Evolutionary conservation across 2,888 invertebrate genomes (phyloP), one percentile per base, ranked within the genome.

Genomic region (Electrophaes corylata): DNA sequence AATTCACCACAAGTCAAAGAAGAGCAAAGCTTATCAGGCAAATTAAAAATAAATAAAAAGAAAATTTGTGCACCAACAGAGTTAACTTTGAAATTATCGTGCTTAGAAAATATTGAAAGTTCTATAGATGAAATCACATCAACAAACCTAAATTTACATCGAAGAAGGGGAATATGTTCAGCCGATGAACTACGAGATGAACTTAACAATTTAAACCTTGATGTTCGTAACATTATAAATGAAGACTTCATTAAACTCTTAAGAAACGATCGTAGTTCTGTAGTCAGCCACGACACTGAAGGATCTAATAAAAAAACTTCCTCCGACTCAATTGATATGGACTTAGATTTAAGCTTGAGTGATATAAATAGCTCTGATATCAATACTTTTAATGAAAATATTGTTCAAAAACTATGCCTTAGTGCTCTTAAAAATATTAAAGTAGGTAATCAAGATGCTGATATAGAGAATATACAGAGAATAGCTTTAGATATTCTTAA

Each of bases 151-250:
- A 89, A 88, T 62, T 79, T 90, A 40, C 91, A 93, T 69, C 93
- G 93, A 76, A 87, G 93, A 2, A 83, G 93, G 52, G 93, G 93
- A 5, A 93, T 93, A 67, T 93, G 93, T 73, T 92, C 93, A 0
- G 88, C 93, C 11, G 92, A 90, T 69, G 92, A 92, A 62, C 73
- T 93, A 12, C 85, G 86, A 66, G 82, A 89, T 45, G 84, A 86
- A 64, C 79, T 90, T 48, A 79, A 80, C 12, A 85, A 87, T 69
- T 69, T 87, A 29, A 84, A 84, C 67, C 59, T 89, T 37, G 82
- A 84, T 46, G 76, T 79, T 10, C 82, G 83, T 67, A 83, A 86
- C 64, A 76, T 84, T 33, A 75, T 82, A 0, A 84, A 79, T 65
- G 83, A 83, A 69, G 79, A 83, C 60, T 87, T 84, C 50, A 79